Evolutionary conservation across 2,888 invertebrate species (phyloP).

Genomic region (Agriopis aurantiaria): DNA sequence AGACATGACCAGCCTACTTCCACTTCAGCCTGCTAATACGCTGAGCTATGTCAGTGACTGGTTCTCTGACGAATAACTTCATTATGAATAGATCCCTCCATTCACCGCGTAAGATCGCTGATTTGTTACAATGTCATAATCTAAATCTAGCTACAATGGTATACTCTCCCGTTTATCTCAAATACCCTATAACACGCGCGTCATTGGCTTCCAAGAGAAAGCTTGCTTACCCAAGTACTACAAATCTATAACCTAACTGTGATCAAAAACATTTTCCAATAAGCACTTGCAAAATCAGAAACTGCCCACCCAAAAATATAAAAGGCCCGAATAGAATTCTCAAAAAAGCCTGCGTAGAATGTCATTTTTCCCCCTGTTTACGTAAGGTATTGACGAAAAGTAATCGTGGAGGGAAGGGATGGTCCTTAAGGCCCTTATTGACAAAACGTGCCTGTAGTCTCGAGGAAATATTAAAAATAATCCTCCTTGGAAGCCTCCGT

Average conservation of each 20-base stretch:
- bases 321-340: slow-evolving; percentile 48
- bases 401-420: slow-evolving; percentile 68
- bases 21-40: no score
- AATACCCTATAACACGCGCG: neutral
- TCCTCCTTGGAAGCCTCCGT: slow-evolving; percentile 53
- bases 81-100: no score
- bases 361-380: slow-evolving; percentile 68
- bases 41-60: no score
- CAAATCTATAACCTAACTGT: neutral
- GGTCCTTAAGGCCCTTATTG: slow-evolving; percentile 77
- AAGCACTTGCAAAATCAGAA: slow-evolving; percentile 48
- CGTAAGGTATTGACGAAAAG: slow-evolving; percentile 74
- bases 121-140: no score
- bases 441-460: slow-evolving; percentile 76
- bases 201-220: neutral
- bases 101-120: no score
- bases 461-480: slow-evolving; percentile 49
- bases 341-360: slow-evolving; percentile 52
- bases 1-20: no score
- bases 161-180: neutral
- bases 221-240: neutral
- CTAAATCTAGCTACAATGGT: neutral
- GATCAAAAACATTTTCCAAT: slow-evolving; percentile 14
- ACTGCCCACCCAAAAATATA: slow-evolving; percentile 47
- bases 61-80: no score